Percentiles rank a stretch among this genome's conserved stretches.
phyloP scores from a whole-genome alignment of 2,888 invertebrate species.

The Xanthostigma xanthostigma region DNA sequence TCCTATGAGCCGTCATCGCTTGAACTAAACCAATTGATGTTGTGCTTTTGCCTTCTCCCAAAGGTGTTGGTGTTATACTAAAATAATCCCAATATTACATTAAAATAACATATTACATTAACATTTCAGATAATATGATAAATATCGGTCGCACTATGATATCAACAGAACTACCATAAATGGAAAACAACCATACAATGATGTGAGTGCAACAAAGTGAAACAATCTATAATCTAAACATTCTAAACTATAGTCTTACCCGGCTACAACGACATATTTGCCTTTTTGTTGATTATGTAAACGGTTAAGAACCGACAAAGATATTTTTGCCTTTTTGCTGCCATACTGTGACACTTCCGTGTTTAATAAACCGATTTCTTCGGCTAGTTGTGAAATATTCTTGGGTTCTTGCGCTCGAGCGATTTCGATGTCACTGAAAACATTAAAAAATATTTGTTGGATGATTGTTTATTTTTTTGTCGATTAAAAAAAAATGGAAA shows the following conservation, averaged over 20 bases:
- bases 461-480: too few relatives aligned
- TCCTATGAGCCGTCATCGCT: conserved; percentile 72
- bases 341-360: conserved; percentile 84
- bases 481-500: too few relatives aligned
- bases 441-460: too few relatives aligned
- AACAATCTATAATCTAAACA: background rate
- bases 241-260: conserved; percentile 38
- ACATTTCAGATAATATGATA: background rate
- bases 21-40: conserved; percentile 86
- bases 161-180: too few relatives aligned
- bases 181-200: too few relatives aligned
- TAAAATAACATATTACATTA: background rate
- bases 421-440: conserved; percentile 69
- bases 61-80: conserved; percentile 93
- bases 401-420: conserved; percentile 82
- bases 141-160: background rate
- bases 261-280: conserved; percentile 89
- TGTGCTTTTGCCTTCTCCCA: conserved; percentile 99
- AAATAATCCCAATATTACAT: conserved; percentile 7
- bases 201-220: background rate
- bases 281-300: conserved; percentile 54
- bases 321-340: conserved; percentile 86
- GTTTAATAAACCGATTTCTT: conserved; percentile 68
- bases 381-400: conserved; percentile 56
- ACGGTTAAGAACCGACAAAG: conserved; percentile 64